These are phyloP conservation scores for Drosophila stalkeri DNA, from an alignment of 2,888 invertebrate species.

Conservation along the genomic window DNA sequence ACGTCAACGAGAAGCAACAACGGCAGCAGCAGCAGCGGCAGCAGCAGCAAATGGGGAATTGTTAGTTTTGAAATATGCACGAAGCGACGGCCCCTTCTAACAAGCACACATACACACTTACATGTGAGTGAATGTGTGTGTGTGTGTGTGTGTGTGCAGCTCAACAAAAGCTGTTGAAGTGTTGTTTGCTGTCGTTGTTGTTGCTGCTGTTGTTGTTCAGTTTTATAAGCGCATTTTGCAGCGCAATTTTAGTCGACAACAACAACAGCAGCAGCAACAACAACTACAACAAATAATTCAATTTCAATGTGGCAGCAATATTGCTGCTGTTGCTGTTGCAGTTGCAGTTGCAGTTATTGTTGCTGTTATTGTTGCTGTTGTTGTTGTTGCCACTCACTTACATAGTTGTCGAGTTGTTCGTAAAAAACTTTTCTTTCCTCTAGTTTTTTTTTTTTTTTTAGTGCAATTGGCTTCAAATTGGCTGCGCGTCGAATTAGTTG, in stretches of 20 bases:
- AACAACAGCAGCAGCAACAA: constrained; percentile 38
- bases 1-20: constrained; percentile 42
- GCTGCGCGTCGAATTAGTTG: constrained; percentile 73
- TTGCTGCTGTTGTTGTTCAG: constrained; percentile 47
- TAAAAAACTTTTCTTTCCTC: constrained; percentile 49
- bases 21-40: constrained; percentile 24
- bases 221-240: constrained; percentile 65
- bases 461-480: constrained; percentile 76
- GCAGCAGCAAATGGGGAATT: constrained; percentile 48
- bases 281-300: constrained; percentile 67
- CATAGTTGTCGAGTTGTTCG: constrained; percentile 75
- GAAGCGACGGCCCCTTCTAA: constrained; percentile 32
- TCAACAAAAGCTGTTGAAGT: constrained; percentile 74
- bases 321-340: constrained; percentile 42
- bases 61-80: constrained; percentile 79
- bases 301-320: constrained; percentile 73
- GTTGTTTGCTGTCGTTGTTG: constrained; percentile 52
- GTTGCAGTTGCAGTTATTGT: constrained; percentile 26
- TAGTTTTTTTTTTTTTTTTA: constrained; percentile 31
- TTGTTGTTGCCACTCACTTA: constrained; percentile 66
- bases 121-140: constrained; percentile 3
- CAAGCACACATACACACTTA: constrained; percentile 11
- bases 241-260: constrained; percentile 58
- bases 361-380: constrained; percentile 23
- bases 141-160: constrained; percentile 22